Evolutionary conservation across 1,140 invertebrate species (phyloP), one percentile per base, ranked within the genome.

Genomic region (Drosophila yakuba): DNA sequence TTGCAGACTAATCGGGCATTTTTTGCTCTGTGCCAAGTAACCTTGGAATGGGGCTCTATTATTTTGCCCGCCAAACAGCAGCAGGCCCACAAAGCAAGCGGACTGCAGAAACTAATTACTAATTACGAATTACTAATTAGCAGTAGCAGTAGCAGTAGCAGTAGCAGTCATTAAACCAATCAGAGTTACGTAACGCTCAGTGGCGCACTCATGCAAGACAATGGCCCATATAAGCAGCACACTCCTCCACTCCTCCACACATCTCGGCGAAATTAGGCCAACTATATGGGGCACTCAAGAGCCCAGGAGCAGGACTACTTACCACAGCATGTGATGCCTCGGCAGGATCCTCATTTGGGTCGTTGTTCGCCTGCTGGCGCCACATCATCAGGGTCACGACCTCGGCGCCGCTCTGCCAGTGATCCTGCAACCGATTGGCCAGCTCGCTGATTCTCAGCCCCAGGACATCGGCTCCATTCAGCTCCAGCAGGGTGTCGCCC

Each of bases 401-500:
- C 23, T 80, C 75, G 38, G 84, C 90, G n/a, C 90, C 91, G 62
- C 75, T 88, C 43, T 81, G 77, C 91, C 91, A 92, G 71, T 92
- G 91, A 15, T 90, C 82, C 25, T 81, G 81, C 45, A 93, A 60
- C 54, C 68, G 80, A 14, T 48, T 78, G 58, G 93, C 92, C 63
- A 93, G 79, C 72, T 93, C 86, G 14, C 80, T 90, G 59, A 93
- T 92, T 52, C 80, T 71, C 51, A 85, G 66, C n/a, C 92, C 93
- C 35, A 93, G 54, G 12, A 93, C 85, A 75, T 92, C 91, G 38
- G 54, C 67, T 23, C 91, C 91, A 59, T 93, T 93, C 3, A 93
- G 76, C 66, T 92, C 91, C n/a, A 93, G 58, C 28, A 93, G 62
- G 12, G 91, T 93, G 55, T 93, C 93, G 8, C 93, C 93, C 15